These are phyloP conservation scores for Embidobia sp. DNA, from an alignment of 2,888 invertebrate species.

Conservation along the genomic window DNA sequence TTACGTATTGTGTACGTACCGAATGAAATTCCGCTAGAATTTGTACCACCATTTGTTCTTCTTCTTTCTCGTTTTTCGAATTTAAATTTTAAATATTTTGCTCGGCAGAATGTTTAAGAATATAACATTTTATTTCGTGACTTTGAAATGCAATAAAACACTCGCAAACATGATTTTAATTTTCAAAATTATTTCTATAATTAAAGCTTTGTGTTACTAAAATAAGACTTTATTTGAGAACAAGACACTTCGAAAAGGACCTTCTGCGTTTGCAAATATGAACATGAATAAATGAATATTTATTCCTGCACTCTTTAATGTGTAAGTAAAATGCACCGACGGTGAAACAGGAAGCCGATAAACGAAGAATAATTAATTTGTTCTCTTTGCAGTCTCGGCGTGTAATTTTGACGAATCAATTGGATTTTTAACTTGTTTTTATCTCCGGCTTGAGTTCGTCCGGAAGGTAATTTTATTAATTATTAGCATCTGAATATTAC, in stretches of 20 bases:
- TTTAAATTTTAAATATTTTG: conserved; percentile 37
- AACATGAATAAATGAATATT: conserved; percentile 7
- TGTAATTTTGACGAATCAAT: conserved; percentile 20
- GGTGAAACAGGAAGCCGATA: not conserved
- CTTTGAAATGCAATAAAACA: not conserved
- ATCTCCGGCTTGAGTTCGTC: conserved; percentile 6
- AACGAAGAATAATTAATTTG: not conserved
- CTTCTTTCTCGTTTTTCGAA: conserved; percentile 19
- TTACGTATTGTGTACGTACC: conserved; percentile 39
- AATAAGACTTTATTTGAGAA: too few species aligned
- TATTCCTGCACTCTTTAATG: not conserved
- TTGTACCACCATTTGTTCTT: conserved; percentile 33
- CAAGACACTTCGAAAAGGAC: not conserved
- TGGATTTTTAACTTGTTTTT: conserved; percentile 18
- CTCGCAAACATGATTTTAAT: too few species aligned
- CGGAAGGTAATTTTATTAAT: conserved; percentile 6
- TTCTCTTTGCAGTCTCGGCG: not conserved
- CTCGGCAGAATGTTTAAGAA: conserved; percentile 2
- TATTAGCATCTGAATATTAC: conserved; percentile 12
- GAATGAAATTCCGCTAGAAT: conserved; percentile 35
- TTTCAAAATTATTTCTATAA: too few species aligned
- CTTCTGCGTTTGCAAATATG: not conserved
- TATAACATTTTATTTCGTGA: not conserved
- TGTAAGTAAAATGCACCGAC: not conserved
- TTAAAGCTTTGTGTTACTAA: too few species aligned